Base-by-base conservation (phyloP, 2,113 vertebrate species). In the Oryzias celebensis region DNA sequence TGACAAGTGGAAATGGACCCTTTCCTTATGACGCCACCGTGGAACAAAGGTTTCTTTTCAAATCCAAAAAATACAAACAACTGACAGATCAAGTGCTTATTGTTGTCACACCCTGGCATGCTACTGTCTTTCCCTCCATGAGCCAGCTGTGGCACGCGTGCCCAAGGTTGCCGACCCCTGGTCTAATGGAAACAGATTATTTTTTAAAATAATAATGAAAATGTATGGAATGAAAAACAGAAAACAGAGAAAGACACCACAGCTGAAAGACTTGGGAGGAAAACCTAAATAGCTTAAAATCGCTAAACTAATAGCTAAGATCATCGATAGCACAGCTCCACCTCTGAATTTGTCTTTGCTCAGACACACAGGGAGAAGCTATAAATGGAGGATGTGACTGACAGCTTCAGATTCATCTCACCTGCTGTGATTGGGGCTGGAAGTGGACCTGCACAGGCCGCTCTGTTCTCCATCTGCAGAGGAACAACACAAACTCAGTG, bases 371-470 rank as follows among this genome's bases (percentile, higher is more conserved):
- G 10, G 59, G 50, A 17, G 57, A 26, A 43, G 13, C 23, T 5
- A 24, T 15, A 1, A 47, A 18, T 16, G 59, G 45, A 63, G 15
- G 44, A 69, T n/a, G 15, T 22, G 28, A 65, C 18, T 12, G 43
- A 23, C 42, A 58, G 15, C 65, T 41, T 1, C 0, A 59, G 15
- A 68, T 41, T 1, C 0, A 17, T 56, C 72, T 79, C 52, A 93
- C 92, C 92, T 92, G 89, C 85, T 85, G 75, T 87, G 87, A 75
- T 92, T 84, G 0, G 91, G 90, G 59, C 91, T 92, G 55, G 91
- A 91, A 20, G 87, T 85, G 49, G 89, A 92, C 68, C 89, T 87
- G 69, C 71, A 77, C 20, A 91, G 73, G 24, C 79, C 65, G 7
- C 91, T 86, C 62, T 85, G 86, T n/a, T 91, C 87, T 5, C 78